Conservation (phyloP, 2,888 invertebrate species). For the Hetaerina titia region DNA sequence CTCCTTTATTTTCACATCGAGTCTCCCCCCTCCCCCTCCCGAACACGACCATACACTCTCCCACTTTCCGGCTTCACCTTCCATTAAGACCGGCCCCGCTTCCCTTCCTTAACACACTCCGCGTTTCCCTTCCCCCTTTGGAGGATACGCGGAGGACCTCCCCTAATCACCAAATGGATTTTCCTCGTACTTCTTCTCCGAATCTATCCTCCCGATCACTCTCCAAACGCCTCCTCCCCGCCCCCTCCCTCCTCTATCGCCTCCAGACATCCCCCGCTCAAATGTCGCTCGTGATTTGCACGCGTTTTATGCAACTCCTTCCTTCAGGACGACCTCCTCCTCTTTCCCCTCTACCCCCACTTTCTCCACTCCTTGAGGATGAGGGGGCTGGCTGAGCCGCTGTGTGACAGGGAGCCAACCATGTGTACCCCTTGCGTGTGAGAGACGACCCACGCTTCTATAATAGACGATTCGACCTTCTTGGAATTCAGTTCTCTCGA, state of each 20-base stretch:
- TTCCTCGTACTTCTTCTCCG: slow-evolving; percentile 48
- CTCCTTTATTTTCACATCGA: not conserved
- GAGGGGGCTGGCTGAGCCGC: not conserved
- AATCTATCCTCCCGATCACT: slow-evolving; percentile 59
- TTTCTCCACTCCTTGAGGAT: not conserved
- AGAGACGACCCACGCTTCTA: no score
- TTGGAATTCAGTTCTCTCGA: no score
- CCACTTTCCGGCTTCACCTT: not conserved
- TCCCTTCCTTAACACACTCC: not conserved
- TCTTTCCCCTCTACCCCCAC: not conserved
- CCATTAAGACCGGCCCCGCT: not conserved
- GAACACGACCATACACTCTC: not conserved
- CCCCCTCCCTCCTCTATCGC: not conserved
- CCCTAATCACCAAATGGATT: slow-evolving; percentile 65
- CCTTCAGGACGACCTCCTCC: not conserved
- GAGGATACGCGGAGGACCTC: not conserved
- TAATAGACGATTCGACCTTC: no score
- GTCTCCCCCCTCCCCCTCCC: not conserved
- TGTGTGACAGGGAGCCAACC: not conserved
- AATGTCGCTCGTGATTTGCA: slow-evolving; percentile 57
- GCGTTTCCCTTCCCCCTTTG: not conserved
- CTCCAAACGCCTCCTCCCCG: not conserved
- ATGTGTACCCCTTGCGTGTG: no score
- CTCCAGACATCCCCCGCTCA: not conserved
- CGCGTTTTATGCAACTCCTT: not conserved